These are phyloP conservation scores for Ramphastos sulfuratus DNA, from an alignment of 2,113 vertebrate genomes.

Conservation along the genomic window DNA sequence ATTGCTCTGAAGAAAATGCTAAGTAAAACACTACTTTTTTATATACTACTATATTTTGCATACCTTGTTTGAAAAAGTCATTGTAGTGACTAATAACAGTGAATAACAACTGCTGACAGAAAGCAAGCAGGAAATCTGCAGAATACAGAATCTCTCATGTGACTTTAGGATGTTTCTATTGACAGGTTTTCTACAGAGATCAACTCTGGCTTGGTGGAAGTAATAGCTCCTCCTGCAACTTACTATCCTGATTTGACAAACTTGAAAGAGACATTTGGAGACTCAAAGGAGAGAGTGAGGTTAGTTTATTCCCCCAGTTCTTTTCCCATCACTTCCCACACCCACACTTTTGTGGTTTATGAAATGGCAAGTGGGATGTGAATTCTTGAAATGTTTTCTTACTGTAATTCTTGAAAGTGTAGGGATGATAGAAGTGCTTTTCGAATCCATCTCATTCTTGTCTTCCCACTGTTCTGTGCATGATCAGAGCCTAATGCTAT, in stretches of 20 bases:
- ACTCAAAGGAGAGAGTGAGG: constrained; percentile 95
- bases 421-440: neutral
- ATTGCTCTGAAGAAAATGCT: neutral
- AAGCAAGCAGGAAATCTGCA: neutral
- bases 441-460: neutral
- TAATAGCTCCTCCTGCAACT: constrained; percentile 91
- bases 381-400: constrained; percentile 57
- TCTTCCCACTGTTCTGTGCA: neutral
- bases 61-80: neutral
- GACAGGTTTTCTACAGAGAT: constrained; percentile 93
- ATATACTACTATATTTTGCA: neutral
- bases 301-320: constrained; percentile 64
- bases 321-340: constrained; percentile 15
- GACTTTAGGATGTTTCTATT: constrained; percentile 1
- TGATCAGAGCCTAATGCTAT: neutral
- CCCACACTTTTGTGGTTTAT: constrained; percentile 13
- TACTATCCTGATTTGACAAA: constrained; percentile 94
- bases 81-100: neutral
- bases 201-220: constrained; percentile 91
- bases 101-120: neutral
- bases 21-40: neutral
- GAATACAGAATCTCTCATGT: neutral
- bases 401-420: constrained; percentile 29
- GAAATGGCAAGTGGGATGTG: constrained; percentile 29
- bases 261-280: constrained; percentile 97